Evolutionary conservation across 64 coral and sea anemone genomes (phyloP), one percentile per base, ranked within the genome.

Genomic region (Catalaphyllia jardinei): DNA sequence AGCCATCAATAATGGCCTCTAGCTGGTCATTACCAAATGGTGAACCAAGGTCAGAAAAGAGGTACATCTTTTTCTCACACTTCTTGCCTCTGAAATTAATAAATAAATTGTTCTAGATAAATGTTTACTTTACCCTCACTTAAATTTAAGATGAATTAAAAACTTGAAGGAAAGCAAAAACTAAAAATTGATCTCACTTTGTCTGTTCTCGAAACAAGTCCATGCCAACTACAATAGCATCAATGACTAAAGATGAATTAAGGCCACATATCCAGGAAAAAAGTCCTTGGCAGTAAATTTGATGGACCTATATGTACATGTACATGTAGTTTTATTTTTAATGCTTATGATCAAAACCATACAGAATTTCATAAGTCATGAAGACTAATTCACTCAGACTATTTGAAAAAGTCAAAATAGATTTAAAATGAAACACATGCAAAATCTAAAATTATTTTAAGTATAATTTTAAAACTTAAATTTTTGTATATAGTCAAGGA

Each of bases 161-260:
- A 57, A 57, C 6, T 13, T 16, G 2, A 27, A 18, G 52, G 17
- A 62, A 65, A 59, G 10, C 31, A 80, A 11, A 19, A 51, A 72
- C 11, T n/a, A 22, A 17, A 46, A 1, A n/a, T 54, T 60, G 28
- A 5, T 54, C 74, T 74, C 20, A 95, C 96, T 77, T 88, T 88
- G 93, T 94, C 86, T 87, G 85, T 29, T 94, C 73, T 30, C 90
- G 71, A 33, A 98, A 87, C 60, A 98, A 65, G 77, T 98, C 93
- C 90, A 94, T 90, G 42, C 93, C 96, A 74, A 98, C 96, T n/a
- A 98, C 96, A 90, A 98, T 91, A 33, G 96, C 96, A 94, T 98
- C 96, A 92, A 98, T 92, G 67, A 98, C 95, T 98, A 39, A 75
- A 73, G 5, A 29, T 74, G 1, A 79, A 86, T 98, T 94, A 98